Conservation (phyloP, 53 echinoderm and acorn worm species). For the Crossaster papposus region DNA sequence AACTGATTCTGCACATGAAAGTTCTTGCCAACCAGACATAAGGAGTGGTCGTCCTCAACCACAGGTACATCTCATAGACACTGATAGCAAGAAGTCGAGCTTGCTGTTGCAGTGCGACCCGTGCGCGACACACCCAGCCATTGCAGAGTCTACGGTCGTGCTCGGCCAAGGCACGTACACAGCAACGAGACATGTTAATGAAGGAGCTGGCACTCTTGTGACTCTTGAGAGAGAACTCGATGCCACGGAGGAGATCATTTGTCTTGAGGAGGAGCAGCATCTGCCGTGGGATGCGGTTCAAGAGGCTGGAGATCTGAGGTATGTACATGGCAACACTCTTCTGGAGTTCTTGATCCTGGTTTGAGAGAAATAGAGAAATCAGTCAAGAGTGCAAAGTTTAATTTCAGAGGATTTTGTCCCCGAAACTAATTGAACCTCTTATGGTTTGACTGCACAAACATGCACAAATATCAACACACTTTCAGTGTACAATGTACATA, state of each 20-base stretch:
- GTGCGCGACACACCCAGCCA: conserved; percentile 58
- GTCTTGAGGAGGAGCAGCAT: conserved; percentile 98
- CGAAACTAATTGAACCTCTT: too few relatives aligned
- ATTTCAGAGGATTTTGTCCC: too few relatives aligned
- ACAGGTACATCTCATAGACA: conserved; percentile 79
- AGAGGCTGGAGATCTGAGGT: conserved; percentile 84
- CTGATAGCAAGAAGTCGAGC: conserved; percentile 72
- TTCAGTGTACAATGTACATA: too few relatives aligned
- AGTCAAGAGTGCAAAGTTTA: neutral
- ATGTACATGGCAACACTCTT: conserved; percentile 79
- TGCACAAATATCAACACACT: too few relatives aligned
- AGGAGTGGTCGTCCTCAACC: conserved; percentile 37
- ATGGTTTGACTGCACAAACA: too few relatives aligned
- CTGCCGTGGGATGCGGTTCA: conserved; percentile 88
- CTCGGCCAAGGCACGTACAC: conserved; percentile 83
- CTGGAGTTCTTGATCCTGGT: conserved; percentile 73
- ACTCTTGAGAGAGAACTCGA: conserved; percentile 80
- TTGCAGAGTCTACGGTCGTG: conserved; percentile 61
- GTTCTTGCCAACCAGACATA: conserved; percentile 24
- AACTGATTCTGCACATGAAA: conserved; percentile 26
- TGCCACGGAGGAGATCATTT: conserved; percentile 93
- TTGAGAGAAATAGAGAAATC: neutral
- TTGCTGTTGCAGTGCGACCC: conserved; percentile 63
- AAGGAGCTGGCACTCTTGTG: conserved; percentile 95
- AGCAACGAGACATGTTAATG: conserved; percentile 97